A percentile compares a stretch with the other conserved stretches of the same genome.
Evolutionary conservation across 35 echinoderm and acorn worm genomes (phyloP).

Genomic region (Apostichopus japonicus): DNA sequence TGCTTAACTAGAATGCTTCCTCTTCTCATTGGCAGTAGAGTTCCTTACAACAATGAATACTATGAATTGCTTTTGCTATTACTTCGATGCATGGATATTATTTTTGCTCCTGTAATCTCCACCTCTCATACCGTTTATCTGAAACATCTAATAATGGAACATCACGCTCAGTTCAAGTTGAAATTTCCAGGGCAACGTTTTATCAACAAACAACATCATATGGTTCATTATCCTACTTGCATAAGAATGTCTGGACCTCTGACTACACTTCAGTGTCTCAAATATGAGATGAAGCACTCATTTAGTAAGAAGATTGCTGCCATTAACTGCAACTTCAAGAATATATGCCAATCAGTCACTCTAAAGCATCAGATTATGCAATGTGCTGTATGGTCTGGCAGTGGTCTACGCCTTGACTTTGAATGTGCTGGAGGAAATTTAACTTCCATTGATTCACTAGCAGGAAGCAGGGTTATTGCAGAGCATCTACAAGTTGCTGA

Average conservation of each 20-base stretch:
- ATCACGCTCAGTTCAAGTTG: conserved; percentile 38
- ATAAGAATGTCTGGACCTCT: conserved; percentile 74
- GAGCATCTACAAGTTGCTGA: not conserved
- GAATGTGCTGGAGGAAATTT: not conserved
- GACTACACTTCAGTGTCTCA: conserved; percentile 50
- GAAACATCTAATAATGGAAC: conserved; percentile 36
- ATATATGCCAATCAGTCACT: conserved; percentile 74
- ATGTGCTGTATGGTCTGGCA: conserved; percentile 57
- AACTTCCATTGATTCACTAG: not conserved
- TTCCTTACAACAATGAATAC: conserved; percentile 29
- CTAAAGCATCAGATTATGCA: conserved; percentile 67
- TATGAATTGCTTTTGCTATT: conserved; percentile 55
- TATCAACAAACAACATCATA: conserved; percentile 67
- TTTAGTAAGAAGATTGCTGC: conserved; percentile 62
- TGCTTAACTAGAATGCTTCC: conserved; percentile 54
- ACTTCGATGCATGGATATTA: conserved; percentile 29
- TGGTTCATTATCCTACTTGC: conserved; percentile 72
- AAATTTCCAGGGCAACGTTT: conserved; percentile 30
- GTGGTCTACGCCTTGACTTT: conserved; percentile 14
- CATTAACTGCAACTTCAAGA: conserved; percentile 76
- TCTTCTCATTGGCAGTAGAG: conserved; percentile 40
- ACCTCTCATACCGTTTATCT: not conserved
- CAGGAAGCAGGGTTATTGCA: not conserved
- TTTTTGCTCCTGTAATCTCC: conserved; percentile 48
- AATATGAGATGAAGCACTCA: conserved; percentile 78